A percentile compares a stretch with the other conserved stretches of the same genome.
Evolutionary conservation across 2,888 invertebrate genomes (phyloP).

Genomic region (Linnaemya tessellans): DNA sequence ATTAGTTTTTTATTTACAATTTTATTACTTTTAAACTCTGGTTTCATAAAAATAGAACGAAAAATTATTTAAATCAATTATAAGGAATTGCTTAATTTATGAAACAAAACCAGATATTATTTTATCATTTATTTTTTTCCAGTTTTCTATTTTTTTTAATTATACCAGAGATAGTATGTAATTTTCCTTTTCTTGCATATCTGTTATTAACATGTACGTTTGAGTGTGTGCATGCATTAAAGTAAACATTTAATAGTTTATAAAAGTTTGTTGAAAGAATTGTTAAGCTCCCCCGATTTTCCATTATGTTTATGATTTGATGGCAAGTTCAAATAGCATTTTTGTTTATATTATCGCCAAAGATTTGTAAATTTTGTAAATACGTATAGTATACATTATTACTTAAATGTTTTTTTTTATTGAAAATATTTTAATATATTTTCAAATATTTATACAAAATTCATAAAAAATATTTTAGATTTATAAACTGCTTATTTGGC

Average conservation of each 20-base stretch:
- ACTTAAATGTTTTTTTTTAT: background rate
- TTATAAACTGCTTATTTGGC: too few relatives aligned
- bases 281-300: background rate
- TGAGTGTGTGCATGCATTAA: background rate
- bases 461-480: too few relatives aligned
- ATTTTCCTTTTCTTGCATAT: background rate
- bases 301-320: background rate
- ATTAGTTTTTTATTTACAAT: background rate
- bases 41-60: background rate
- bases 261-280: slow-evolving; percentile 25
- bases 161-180: background rate
- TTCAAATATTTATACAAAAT: too few relatives aligned
- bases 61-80: background rate
- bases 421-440: background rate
- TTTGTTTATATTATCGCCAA: slow-evolving; percentile 15
- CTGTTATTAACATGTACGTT: background rate
- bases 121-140: too few relatives aligned
- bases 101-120: background rate
- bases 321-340: slow-evolving; percentile 42
- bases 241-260: slow-evolving; percentile 21
- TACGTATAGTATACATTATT: background rate
- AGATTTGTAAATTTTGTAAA: slow-evolving; percentile 29
- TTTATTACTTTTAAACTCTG: background rate
- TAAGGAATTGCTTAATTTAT: background rate
- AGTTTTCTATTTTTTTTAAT: too few relatives aligned